Evolutionary conservation across 2,888 invertebrate genomes (phyloP).

Genomic region (Gibbula magus): DNA sequence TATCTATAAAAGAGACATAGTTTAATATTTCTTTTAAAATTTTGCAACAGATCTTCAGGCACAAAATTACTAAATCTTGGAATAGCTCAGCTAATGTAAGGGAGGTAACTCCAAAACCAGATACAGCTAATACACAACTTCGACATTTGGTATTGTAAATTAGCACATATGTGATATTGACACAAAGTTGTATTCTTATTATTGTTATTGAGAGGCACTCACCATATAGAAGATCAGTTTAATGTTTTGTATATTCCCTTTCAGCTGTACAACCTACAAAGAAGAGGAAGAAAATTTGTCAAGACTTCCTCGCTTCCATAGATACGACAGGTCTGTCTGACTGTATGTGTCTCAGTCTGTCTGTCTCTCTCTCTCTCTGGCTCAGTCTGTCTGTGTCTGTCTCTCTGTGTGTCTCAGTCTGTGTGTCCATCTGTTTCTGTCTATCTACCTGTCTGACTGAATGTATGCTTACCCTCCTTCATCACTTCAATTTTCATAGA

Average conservation of each 20-base stretch:
- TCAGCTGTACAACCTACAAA: constrained; percentile 36
- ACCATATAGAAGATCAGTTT: too few species aligned
- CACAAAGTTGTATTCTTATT: too few species aligned
- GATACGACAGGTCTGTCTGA: constrained; percentile 73
- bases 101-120: constrained; percentile 9
- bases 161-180: too few species aligned
- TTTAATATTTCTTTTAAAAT: too few species aligned
- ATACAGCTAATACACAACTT: too few species aligned
- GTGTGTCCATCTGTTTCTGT: background rate
- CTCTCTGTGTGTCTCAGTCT: background rate
- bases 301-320: constrained; percentile 75
- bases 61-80: too few species aligned
- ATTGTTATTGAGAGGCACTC: too few species aligned
- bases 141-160: too few species aligned
- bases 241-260: too few species aligned
- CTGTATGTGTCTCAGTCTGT: background rate
- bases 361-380: background rate
- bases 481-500: background rate
- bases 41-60: too few species aligned
- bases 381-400: background rate
- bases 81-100: too few species aligned
- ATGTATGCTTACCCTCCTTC: background rate
- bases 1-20: too few species aligned
- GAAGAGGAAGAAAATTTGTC: constrained; percentile 71
- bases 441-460: background rate